phyloP scores from a whole-genome alignment of 2,888 invertebrate genomes.

The Trisateles emortualis region DNA sequence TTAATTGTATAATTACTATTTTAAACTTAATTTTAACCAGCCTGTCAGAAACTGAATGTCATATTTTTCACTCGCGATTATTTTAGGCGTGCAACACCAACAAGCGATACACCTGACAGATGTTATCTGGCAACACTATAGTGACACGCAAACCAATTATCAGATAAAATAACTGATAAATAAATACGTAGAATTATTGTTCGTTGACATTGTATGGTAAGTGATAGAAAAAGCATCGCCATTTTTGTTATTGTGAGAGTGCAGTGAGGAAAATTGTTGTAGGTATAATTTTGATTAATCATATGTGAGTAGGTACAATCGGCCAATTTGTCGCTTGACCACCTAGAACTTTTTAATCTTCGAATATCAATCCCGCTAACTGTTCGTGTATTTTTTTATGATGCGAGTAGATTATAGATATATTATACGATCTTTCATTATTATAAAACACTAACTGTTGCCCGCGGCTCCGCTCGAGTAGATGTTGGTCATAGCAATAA shows the following conservation, averaged over 20 bases:
- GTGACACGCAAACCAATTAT: slow-evolving; percentile 29
- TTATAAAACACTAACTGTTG: no score
- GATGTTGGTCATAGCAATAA: no score
- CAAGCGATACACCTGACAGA: slow-evolving; percentile 28
- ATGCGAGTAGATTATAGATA: no score
- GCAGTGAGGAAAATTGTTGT: background rate
- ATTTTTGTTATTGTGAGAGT: background rate
- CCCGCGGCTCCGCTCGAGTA: no score
- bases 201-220: slow-evolving; percentile 33
- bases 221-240: slow-evolving; percentile 30
- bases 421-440: no score
- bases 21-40: no score
- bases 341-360: no score
- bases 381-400: no score
- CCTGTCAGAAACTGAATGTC: background rate
- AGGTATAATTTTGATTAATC: slow-evolving; percentile 1
- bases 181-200: slow-evolving; percentile 9
- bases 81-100: background rate
- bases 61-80: background rate
- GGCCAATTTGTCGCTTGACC: no score
- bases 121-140: slow-evolving; percentile 33
- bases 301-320: no score
- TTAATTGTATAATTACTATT: background rate
- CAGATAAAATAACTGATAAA: slow-evolving; percentile 47
- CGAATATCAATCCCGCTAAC: no score